A percentile compares a stretch with the other conserved stretches of the same genome.
Conservation (phyloP, 2,113 vertebrate species). For the Melierax canorus region DNA sequence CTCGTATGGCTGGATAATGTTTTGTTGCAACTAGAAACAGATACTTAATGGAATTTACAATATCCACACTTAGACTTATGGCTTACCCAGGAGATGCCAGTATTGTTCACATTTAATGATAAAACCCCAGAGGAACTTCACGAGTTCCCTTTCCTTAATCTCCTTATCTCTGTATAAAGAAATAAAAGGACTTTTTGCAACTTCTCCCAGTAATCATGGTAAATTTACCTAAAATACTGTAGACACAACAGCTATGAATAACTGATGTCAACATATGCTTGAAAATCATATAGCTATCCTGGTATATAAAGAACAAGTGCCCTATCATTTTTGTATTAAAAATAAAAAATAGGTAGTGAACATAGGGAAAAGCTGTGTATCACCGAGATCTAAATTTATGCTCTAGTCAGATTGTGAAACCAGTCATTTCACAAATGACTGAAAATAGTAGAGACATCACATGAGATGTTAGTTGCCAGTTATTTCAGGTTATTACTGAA, state of each 20-base stretch:
- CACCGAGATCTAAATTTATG: background rate
- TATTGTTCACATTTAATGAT: background rate
- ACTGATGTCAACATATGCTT: background rate
- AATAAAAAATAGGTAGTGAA: background rate
- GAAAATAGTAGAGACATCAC: slow-evolving; percentile 1
- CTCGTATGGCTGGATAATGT: background rate
- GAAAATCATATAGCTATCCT: background rate
- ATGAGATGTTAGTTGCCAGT: background rate
- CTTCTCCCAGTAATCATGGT: background rate
- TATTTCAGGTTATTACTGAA: background rate
- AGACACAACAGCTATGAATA: background rate
- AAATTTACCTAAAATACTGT: background rate
- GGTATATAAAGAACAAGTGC: background rate
- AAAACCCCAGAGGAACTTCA: background rate
- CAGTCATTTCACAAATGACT: slow-evolving; percentile 27
- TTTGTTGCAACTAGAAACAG: background rate
- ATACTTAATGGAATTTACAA: background rate
- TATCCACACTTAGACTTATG: background rate
- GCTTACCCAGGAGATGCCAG: background rate
- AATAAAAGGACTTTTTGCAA: background rate
- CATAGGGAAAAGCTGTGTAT: background rate
- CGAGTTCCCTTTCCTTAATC: background rate
- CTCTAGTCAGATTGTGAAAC: background rate
- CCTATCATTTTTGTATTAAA: slow-evolving; percentile 38
- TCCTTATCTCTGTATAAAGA: background rate